These are phyloP conservation scores for Syrrhaptes paradoxus DNA, from an alignment of 2,113 vertebrate genomes.

Conservation along the genomic window DNA sequence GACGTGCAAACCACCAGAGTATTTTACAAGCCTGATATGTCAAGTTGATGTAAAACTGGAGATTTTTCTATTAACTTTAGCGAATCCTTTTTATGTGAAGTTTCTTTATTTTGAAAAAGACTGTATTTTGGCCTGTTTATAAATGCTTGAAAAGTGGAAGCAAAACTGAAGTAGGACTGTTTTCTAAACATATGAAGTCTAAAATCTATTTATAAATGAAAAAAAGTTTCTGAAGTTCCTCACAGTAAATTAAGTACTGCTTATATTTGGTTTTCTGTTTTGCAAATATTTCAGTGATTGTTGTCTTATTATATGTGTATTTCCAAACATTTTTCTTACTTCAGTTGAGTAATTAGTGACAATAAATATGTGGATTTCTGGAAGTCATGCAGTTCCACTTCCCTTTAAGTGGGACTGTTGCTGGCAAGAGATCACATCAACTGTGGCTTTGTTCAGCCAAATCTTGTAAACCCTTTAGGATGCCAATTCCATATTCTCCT, in stretches of 20 bases:
- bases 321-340: background rate
- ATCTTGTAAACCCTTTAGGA: background rate
- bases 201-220: background rate
- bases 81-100: background rate
- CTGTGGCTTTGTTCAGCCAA: background rate
- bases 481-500: background rate
- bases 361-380: background rate
- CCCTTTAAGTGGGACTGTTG: background rate
- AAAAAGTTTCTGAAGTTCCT: background rate
- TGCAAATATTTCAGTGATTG: background rate
- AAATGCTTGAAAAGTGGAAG: background rate
- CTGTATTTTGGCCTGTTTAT: background rate
- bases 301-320: background rate
- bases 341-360: background rate
- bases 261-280: background rate
- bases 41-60: background rate
- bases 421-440: background rate
- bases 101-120: background rate
- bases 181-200: background rate
- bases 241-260: background rate
- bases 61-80: background rate
- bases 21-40: background rate
- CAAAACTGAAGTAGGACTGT: background rate
- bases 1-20: background rate
- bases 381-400: background rate